Conservation (phyloP, 2,113 vertebrate genomes). For the Periophthalmus modestus region DNA sequence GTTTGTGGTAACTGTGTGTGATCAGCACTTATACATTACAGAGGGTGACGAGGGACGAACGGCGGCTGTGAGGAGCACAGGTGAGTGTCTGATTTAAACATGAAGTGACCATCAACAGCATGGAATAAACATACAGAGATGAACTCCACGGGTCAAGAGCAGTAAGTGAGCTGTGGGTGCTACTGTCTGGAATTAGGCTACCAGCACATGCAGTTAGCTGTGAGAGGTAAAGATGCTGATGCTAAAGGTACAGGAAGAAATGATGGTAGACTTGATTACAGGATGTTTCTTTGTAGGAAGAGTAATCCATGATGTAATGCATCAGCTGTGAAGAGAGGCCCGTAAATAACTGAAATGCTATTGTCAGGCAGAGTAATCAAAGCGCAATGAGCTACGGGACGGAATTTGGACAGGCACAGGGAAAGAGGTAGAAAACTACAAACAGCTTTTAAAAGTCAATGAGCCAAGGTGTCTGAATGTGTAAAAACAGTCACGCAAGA, state of each 20-base stretch:
- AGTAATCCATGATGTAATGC: constrained; percentile 53
- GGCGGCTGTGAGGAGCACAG: constrained; percentile 21
- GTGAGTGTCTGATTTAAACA: constrained; percentile 46
- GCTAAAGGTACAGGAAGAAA: constrained; percentile 15
- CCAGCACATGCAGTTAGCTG: constrained; percentile 10
- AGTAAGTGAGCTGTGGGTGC: constrained; percentile 42
- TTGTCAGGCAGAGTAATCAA: constrained; percentile 14
- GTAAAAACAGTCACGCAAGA: neutral
- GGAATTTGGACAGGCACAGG: neutral
- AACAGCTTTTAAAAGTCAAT: neutral
- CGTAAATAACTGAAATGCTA: constrained; percentile 42
- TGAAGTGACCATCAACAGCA: constrained; percentile 63
- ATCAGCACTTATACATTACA: constrained; percentile 37
- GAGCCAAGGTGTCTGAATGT: neutral
- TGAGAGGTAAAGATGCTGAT: constrained; percentile 23
- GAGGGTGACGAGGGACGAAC: constrained; percentile 1
- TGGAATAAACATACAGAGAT: constrained; percentile 59
- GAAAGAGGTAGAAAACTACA: neutral
- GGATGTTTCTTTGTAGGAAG: constrained; percentile 44
- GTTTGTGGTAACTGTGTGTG: constrained; percentile 35
- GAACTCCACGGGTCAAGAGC: constrained; percentile 59
- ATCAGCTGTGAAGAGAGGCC: constrained; percentile 39
- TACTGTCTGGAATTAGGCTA: constrained; percentile 40
- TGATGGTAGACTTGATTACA: constrained; percentile 7
- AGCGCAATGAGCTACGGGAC: constrained; percentile 11